Base-by-base conservation (phyloP, 2,797 vertebrate genomes). In the Sebastes cheni region DNA sequence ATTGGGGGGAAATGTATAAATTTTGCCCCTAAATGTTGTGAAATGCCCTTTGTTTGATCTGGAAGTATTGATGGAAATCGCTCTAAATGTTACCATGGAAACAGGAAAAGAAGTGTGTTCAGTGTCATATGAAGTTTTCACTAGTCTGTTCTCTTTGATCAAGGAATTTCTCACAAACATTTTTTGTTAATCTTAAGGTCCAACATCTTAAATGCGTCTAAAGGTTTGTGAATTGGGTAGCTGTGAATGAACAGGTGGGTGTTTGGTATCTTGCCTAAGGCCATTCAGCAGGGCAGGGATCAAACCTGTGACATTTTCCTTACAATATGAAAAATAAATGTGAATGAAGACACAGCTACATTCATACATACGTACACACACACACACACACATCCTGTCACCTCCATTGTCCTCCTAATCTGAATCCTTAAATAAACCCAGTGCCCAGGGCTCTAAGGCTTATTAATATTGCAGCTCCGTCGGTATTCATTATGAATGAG, bases 401-500 rank as follows among this genome's bases (percentile, higher is more conserved):
- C 86, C 85, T 90, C 87, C 75, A 78, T 69, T 88, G 88, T 92
- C 86, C 89, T 89, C 85, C 87, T 93, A 88, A 94, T 92, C 91
- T 89, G 80, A 91, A 92, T 89, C 90, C 86, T 93, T 90, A 94
- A 93, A 94, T 93, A 94, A 95, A 93, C 87, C 88, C 86, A 71
- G 74, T 34, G 61, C 93, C 85, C 50, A 27, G 75, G 92, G 94
- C 92, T 69, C 81, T 74, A 71, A 90, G 81, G 82, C 85, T 88
- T 93, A 95, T 96, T 94, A 96, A 96, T 95, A 95, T 94, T 95
- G 91, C 93, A 96, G 83, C 81, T 80, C 84, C n/a, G 52, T 83
- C 77, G 39, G 69, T 89, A 95, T 96, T 94, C 89, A 96, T 95
- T 94, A 96, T 95, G 91, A 92, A 96, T 95, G 89, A 92, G 93